Evolutionary conservation across 2,888 invertebrate species (phyloP), one percentile per base, ranked within the genome.

Genomic region (Lasioglossum vierecki): DNA sequence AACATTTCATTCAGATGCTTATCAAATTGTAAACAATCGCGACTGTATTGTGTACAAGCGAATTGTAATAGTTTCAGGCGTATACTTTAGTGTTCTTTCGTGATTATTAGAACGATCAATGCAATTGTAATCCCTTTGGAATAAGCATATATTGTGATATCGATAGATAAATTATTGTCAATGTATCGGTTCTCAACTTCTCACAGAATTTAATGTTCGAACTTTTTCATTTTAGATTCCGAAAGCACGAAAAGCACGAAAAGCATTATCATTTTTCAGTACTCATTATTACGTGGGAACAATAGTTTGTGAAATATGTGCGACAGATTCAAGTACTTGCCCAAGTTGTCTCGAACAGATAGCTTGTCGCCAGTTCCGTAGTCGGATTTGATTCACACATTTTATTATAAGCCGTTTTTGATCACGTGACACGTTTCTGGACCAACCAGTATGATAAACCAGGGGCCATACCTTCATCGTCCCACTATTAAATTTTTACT

Each of bases 221-320:
- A 22, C 18, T 68, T 68, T 9, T 66, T 66, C 18, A 18, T 66
- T 66, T n/a, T 46, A 30, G 8, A 35, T 4, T 70, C 22, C 26
- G 44, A 30, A n/a, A 63, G 68, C 41, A 46, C 13, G 63, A 70
- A 82, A 46, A 46, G 79, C 66, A 13, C 39, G 49, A 41, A n/a
- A n/a, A 76, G 73, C 70, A 49, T 79, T 80, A 77, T 70, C 80
- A 57, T 44, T 78, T 78, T 63, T 83, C 60, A 74, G 70, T 71
- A 76, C 76, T 82, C 63, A 87, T 85, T 73, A 78, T 74, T 76
- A 80, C 63, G 60, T 74, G 80, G 82, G 79, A 79, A 88, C 88
- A 83, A 88, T 84, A 88, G 87, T 80, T 86, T 76, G 79, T 80
- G 79, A 83, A 86, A 89, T 86, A 83, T 74, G 84, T 89, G 88